Conservation (phyloP, 2,113 vertebrate species). For the Eolophus roseicapilla region DNA sequence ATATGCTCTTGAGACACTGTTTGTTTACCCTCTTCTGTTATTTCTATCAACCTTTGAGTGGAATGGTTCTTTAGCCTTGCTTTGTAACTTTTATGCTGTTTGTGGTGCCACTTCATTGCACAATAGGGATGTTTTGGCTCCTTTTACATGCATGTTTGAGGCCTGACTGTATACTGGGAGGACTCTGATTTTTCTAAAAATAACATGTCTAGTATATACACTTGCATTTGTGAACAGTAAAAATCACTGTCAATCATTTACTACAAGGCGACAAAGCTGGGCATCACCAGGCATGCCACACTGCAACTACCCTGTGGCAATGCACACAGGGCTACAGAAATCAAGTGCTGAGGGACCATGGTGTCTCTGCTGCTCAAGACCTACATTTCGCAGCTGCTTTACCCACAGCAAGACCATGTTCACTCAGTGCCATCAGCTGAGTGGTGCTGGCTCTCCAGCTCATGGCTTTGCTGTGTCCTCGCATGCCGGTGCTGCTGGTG, state of each 20-base stretch:
- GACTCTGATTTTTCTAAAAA: background rate
- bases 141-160: background rate
- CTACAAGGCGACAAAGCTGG: background rate
- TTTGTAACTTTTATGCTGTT: background rate
- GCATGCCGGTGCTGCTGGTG: background rate
- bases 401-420: fast-evolving
- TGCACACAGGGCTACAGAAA: background rate
- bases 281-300: background rate
- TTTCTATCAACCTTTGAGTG: background rate
- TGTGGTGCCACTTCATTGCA: background rate
- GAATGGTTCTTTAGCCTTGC: background rate
- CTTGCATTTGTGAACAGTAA: background rate
- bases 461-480: background rate
- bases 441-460: fast-evolving
- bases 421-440: fast-evolving
- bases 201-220: background rate
- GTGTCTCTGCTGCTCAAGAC: background rate
- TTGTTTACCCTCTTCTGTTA: background rate
- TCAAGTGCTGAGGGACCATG: background rate
- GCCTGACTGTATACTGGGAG: background rate
- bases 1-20: background rate
- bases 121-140: background rate
- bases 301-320: background rate
- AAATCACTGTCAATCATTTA: background rate
- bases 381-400: background rate